A percentile compares a stretch with the other conserved stretches of the same genome.
These are phyloP conservation scores for Myripristis murdjan DNA, from an alignment of 2,797 vertebrate species.

Conservation along the genomic window DNA sequence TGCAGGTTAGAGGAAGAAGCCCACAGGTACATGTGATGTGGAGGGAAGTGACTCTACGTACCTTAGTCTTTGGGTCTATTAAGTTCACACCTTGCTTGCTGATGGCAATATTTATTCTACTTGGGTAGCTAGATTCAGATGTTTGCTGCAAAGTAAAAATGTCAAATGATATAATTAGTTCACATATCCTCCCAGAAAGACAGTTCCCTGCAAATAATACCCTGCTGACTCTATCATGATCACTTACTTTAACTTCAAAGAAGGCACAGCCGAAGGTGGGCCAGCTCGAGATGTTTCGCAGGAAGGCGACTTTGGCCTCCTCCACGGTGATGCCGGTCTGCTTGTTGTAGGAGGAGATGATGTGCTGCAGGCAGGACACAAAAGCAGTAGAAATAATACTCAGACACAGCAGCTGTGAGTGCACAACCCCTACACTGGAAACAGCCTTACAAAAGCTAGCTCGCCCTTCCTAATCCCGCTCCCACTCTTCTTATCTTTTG, in stretches of 20 bases:
- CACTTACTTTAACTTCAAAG: conserved; percentile 94
- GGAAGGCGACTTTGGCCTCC: conserved; percentile 92
- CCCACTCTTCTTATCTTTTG: background rate
- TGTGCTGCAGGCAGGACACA: conserved; percentile 81
- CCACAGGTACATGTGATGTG: background rate
- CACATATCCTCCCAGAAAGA: background rate
- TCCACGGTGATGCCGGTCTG: conserved; percentile 88
- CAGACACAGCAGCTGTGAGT: background rate
- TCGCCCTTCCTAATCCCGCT: background rate
- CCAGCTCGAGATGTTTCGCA: conserved; percentile 89
- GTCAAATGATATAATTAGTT: conserved; percentile 4
- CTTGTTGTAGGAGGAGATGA: conserved; percentile 87
- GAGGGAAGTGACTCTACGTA: conserved; percentile 55
- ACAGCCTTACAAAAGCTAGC: background rate
- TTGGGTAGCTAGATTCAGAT: conserved; percentile 91
- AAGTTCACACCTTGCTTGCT: conserved; percentile 93
- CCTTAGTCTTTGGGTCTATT: conserved; percentile 93
- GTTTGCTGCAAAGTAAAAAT: conserved; percentile 89
- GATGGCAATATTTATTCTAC: conserved; percentile 88
- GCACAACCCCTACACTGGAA: background rate
- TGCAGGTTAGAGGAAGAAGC: too few species aligned
- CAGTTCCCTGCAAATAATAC: background rate
- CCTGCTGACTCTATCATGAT: background rate
- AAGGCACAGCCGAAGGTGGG: conserved; percentile 95
- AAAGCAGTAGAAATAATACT: background rate